Conservation (phyloP, 2,113 vertebrate species). For the Prietella phreatophila region DNA sequence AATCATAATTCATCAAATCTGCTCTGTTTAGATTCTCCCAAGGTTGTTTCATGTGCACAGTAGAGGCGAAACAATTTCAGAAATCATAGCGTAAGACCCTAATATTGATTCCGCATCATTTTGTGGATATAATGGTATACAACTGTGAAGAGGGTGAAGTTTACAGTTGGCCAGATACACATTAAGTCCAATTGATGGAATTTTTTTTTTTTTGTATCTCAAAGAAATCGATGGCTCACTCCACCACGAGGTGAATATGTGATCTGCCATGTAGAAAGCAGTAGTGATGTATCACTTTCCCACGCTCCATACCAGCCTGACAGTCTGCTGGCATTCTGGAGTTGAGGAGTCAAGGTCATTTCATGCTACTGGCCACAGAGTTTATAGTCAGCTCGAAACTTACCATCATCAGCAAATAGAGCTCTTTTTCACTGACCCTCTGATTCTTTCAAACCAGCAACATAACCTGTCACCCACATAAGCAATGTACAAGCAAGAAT, state of each 20-base stretch:
- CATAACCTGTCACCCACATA: background rate
- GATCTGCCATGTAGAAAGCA: constrained; percentile 62
- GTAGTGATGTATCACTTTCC: constrained; percentile 61
- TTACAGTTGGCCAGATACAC: constrained; percentile 53
- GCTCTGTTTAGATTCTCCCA: background rate
- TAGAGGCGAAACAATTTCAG: constrained; percentile 26
- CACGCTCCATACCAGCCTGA: constrained; percentile 56
- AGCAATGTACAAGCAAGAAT: background rate
- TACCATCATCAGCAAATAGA: background rate
- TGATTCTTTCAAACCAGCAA: background rate
- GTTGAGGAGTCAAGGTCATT: constrained; percentile 65
- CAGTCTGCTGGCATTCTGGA: constrained; percentile 39
- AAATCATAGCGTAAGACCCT: constrained; percentile 25
- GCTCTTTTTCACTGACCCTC: background rate
- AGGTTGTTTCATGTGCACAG: constrained; percentile 28
- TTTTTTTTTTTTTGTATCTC: constrained; percentile 56
- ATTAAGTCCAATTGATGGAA: constrained; percentile 57
- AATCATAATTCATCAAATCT: background rate
- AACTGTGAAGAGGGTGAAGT: constrained; percentile 44
- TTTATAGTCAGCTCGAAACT: background rate
- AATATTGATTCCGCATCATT: constrained; percentile 49
- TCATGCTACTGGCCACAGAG: constrained; percentile 38
- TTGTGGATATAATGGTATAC: constrained; percentile 48
- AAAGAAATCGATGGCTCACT: constrained; percentile 65
- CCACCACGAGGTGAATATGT: constrained; percentile 48